Base-by-base conservation (phyloP, 64 coral and sea anemone genomes). In the Stichodactyla mertensii region DNA sequence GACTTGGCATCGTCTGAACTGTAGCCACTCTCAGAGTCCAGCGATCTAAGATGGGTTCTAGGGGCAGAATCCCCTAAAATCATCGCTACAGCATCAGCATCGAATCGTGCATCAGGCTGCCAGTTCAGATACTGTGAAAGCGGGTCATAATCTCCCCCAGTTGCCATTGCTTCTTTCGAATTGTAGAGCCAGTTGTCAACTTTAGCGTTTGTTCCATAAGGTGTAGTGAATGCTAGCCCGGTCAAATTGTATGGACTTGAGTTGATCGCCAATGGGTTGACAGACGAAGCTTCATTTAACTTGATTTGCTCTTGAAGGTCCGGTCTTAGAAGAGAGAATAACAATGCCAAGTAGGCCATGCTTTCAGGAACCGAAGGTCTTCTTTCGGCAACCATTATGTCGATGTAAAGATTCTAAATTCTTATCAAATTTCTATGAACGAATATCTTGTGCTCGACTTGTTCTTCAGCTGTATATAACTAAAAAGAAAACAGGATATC, bases 11-110 rank as follows among this genome's bases (percentile, higher is more conserved):
- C 91, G 26, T 96, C 94, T 0, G 94, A 96, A 57, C 94, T 93
- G 80, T 96, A 96, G 6, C 94, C 94, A 79, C 94, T 96, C 67
- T 96, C 94, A 52, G 86, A 84, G 23, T 96, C 91, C 55, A n/a
- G 86, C 23, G 55, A 87, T 88, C 52, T 51, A 85, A 69, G 71
- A 78, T 18, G 87, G 51, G 26, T 53, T 51, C 83, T 61, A 36
- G 79, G 54, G 20, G 15, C 58, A n/a, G 55, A 85, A 12, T 92
- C 90, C 10, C 90, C 85, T 10, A 92, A 78, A 52, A 92, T 86
- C 90, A 92, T 87, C 16, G 90, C 85, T 14, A 92, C 64, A 13
- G 74, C 85, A 83, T 83, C 59, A 13, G 18, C 24, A 56, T 92
- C 55, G 14, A 92, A 86, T 10, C 79, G 85, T 28, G 57, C 64